A percentile compares a stretch with the other conserved stretches of the same genome.
Evolutionary conservation across 2,797 vertebrate genomes (phyloP).

Genomic region (Megaceryle alcyon): DNA sequence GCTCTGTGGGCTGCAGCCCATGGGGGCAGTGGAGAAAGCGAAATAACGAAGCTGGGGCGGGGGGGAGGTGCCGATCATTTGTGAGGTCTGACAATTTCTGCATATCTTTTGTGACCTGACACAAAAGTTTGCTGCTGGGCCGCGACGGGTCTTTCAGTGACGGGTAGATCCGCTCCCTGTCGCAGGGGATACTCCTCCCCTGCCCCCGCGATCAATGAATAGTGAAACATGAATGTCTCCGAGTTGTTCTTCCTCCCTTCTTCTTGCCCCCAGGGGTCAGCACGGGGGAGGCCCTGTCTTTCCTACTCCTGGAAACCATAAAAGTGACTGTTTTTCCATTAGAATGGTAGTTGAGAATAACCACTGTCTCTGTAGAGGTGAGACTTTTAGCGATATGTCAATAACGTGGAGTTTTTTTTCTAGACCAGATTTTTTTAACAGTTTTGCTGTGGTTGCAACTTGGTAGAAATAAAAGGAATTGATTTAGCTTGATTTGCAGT

Average conservation of each 20-base stretch:
- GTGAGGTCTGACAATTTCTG: neutral
- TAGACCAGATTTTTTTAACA: neutral
- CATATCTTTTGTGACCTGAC: neutral
- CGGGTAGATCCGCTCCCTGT: neutral
- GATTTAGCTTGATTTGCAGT: neutral
- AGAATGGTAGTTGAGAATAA: rapidly evolving
- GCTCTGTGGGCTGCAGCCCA: neutral
- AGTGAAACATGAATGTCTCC: neutral
- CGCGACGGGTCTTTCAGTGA: neutral
- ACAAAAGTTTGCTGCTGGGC: neutral
- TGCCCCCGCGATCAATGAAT: too few relatives aligned
- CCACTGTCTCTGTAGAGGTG: neutral
- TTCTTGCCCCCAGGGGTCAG: neutral
- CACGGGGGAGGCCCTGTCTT: neutral
- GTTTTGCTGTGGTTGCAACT: neutral
- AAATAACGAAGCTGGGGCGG: rapidly evolving
- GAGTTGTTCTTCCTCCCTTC: neutral
- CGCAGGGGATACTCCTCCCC: neutral
- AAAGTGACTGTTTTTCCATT: neutral
- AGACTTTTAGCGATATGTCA: neutral
- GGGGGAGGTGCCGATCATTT: neutral
- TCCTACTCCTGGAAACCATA: neutral
- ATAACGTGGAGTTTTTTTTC: neutral
- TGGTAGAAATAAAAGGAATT: neutral
- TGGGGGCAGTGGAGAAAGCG: neutral